Conservation (phyloP, 2,888 invertebrate genomes). For the Amitus sp. region DNA sequence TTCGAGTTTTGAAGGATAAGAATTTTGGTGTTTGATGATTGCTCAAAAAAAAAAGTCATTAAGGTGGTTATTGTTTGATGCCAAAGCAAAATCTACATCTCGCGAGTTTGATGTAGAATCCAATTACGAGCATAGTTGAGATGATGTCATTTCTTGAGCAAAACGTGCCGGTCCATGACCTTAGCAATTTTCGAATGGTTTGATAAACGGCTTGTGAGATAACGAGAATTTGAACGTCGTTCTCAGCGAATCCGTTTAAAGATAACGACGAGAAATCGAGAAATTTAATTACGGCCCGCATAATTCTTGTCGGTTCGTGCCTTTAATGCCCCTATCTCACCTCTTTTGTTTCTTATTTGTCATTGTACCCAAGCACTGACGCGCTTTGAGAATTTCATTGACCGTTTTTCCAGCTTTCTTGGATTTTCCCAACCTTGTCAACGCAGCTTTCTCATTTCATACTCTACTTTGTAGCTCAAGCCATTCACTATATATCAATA, state of each 20-base stretch:
- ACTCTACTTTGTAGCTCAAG: too few species aligned
- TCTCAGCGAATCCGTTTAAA: conserved; percentile 29
- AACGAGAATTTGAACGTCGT: conserved; percentile 46
- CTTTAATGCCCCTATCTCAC: conserved; percentile 45
- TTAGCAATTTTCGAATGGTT: conserved; percentile 38
- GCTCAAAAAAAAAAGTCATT: too few species aligned
- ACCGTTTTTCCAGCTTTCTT: conserved; percentile 18
- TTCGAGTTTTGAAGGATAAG: neutral
- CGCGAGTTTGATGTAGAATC: too few species aligned
- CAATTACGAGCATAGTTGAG: neutral
- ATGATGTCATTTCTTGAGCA: conserved; percentile 15
- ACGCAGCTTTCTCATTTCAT: neutral
- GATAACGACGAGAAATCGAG: conserved; percentile 48
- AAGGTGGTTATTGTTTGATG: too few species aligned
- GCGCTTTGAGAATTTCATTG: conserved; percentile 40
- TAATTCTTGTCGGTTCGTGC: conserved; percentile 45
- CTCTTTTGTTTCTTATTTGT: conserved; percentile 40
- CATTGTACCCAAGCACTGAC: conserved; percentile 27
- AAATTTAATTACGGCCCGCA: conserved; percentile 52
- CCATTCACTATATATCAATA: too few species aligned
- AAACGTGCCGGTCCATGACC: conserved; percentile 16
- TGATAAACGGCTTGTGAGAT: conserved; percentile 43
- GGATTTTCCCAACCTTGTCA: conserved; percentile 10
- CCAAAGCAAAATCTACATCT: neutral
- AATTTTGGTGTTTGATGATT: too few species aligned